Evolutionary conservation across 2,113 vertebrate genomes (phyloP).

Genomic region (Microcebus murinus): DNA sequence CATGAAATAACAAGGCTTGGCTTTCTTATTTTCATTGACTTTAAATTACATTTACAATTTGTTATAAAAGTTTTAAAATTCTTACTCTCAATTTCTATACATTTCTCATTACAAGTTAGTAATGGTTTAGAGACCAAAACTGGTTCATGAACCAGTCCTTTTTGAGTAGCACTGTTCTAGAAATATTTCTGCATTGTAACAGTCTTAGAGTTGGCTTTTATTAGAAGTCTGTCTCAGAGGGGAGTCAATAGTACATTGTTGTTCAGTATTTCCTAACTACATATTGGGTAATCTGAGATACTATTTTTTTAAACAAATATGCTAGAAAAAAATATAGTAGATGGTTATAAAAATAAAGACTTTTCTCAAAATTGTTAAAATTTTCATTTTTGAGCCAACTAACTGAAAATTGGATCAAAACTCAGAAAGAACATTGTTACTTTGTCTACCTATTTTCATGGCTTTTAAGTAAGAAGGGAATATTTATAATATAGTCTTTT

Average conservation of each 20-base stretch:
- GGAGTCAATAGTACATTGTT: neutral
- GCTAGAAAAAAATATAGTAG: neutral
- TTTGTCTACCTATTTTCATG: neutral
- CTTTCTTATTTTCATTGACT: neutral
- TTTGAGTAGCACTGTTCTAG: neutral
- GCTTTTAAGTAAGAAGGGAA: conserved; percentile 11
- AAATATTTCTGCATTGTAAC: neutral
- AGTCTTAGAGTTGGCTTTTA: neutral
- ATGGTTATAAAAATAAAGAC: conserved; percentile 26
- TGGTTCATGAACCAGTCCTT: neutral
- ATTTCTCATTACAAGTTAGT: neutral
- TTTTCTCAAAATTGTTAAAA: conserved; percentile 14
- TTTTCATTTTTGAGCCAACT: no score
- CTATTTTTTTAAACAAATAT: neutral
- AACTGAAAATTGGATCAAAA: neutral
- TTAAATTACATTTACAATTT: neutral
- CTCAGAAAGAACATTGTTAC: neutral
- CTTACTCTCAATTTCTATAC: neutral
- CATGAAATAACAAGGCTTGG: neutral
- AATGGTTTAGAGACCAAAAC: neutral
- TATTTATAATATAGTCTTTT: conserved; percentile 27
- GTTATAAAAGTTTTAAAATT: neutral
- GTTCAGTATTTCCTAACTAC: neutral
- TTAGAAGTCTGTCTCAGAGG: neutral
- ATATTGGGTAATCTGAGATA: neutral